A percentile compares a stretch with the other conserved stretches of the same genome.
These are phyloP conservation scores for Rhyzopertha dominica DNA, from an alignment of 1,140 invertebrate species.

Conservation along the genomic window DNA sequence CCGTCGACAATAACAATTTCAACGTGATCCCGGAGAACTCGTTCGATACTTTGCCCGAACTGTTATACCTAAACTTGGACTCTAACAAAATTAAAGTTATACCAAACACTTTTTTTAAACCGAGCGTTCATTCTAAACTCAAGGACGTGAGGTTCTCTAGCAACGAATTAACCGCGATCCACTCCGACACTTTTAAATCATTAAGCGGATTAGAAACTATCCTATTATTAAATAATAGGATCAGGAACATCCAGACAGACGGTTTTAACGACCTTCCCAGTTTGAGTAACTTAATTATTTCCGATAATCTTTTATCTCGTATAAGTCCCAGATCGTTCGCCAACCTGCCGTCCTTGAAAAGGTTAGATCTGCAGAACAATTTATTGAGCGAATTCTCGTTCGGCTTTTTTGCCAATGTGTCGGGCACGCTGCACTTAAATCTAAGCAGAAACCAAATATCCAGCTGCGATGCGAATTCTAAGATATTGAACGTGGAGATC, in stretches of 20 bases:
- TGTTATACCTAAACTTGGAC: constrained; percentile 81
- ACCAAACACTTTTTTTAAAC: constrained; percentile 60
- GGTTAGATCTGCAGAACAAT: constrained; percentile 69
- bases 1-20: constrained; percentile 84
- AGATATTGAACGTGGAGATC: constrained; percentile 56
- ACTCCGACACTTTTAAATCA: constrained; percentile 58
- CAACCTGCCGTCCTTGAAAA: constrained; percentile 61
- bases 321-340: constrained; percentile 60
- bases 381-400: constrained; percentile 61
- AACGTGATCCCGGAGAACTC: constrained; percentile 58
- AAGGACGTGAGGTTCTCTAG: constrained; percentile 71
- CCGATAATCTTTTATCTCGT: constrained; percentile 59
- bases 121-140: constrained; percentile 65
- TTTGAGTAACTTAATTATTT: constrained; percentile 64
- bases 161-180: constrained; percentile 61
- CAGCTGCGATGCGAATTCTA: constrained; percentile 53
- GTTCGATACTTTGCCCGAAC: constrained; percentile 58
- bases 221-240: constrained; percentile 65
- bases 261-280: constrained; percentile 63
- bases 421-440: constrained; percentile 61
- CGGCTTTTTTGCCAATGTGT: constrained; percentile 61
- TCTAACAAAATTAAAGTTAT: constrained; percentile 68
- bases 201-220: constrained; percentile 63
- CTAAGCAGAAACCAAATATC: constrained; percentile 64
- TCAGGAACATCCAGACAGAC: constrained; percentile 52